A percentile compares a stretch with the other conserved stretches of the same genome.
Evolutionary conservation across 1,140 invertebrate species (phyloP).

Genomic region (Chelonus insularis): DNA sequence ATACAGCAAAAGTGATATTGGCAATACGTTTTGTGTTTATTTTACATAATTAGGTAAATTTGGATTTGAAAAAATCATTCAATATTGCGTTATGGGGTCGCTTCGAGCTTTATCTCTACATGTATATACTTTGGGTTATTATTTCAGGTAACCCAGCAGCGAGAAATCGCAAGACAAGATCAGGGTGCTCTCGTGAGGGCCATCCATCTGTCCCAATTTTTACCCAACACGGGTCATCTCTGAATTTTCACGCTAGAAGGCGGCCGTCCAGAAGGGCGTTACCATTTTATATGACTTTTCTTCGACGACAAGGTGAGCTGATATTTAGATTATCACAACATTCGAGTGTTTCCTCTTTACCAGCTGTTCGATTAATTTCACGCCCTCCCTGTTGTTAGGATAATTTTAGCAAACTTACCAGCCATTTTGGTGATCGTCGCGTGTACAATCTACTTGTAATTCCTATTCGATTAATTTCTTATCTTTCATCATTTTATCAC

Average conservation of each 20-base stretch:
- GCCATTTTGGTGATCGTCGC: conserved; percentile 53
- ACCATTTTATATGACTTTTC: conserved; percentile 85
- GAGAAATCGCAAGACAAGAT: conserved; percentile 19
- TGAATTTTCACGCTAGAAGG: conserved; percentile 59
- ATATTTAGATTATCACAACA: background rate
- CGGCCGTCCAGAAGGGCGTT: conserved; percentile 76
- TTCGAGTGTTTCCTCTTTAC: background rate
- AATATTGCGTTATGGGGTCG: background rate
- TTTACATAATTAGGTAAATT: background rate
- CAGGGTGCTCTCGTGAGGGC: conserved; percentile 42
- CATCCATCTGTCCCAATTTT: conserved; percentile 52
- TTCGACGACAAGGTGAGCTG: conserved; percentile 71
- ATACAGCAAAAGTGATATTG: no score
- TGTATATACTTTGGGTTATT: no score
- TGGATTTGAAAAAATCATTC: background rate
- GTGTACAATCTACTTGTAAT: conserved; percentile 27
- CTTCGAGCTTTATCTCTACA: no score
- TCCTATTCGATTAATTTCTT: background rate
- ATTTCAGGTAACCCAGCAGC: conserved; percentile 17
- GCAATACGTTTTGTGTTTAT: no score
- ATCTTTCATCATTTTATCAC: background rate
- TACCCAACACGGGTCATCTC: conserved; percentile 35
- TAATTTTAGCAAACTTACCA: conserved; percentile 48
- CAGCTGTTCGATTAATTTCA: conserved; percentile 16
- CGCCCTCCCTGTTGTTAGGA: conserved; percentile 1